Base-by-base conservation (phyloP, 2,113 vertebrate species). In the Pelmatolapia mariae region DNA sequence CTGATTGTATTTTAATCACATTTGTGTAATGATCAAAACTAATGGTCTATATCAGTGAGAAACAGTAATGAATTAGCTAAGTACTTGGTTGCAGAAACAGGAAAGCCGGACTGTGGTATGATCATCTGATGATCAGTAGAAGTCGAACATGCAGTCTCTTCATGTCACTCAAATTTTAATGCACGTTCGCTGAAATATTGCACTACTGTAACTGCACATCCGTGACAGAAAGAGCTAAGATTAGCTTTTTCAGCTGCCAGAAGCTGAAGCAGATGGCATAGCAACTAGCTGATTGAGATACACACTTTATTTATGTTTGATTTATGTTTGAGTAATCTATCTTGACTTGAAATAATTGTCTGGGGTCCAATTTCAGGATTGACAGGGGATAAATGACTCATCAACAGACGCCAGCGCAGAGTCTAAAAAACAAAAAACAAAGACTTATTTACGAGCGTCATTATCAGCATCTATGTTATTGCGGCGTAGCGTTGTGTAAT, bases 121-220 rank as follows among this genome's bases (percentile, higher is more conserved):
- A 86, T 89, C 71, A 87, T 94, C 89, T 90, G 82, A 87, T 82
- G 80, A 92, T 92, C 82, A 89, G 50, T 87, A 59, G 66, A 61
- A 92, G 85, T 84, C 84, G 86, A 91, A 90, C 26, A 33, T 80
- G 40, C 91, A 91, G 85, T 94, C 91, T 93, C 87, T 89, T 59
- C 80, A 86, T 22, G 50, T 38, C 45, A 78, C 57, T 61, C 53
- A 53, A 85, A 63, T 92, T 89, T 80, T 53, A 80, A 84, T 80
- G 52, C 29, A 10, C 1, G 22, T 73, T 86, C 6, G 13, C 79
- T n/a, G 59, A 86, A 73, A 90, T 40, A 82, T 85, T 18, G 50
- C 86, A 11, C 53, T 81, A 82, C 76, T 76, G 45, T 45, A 86
- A 88, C 71, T 92, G 76, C 19, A 10, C 10, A 52, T 10, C 63